Evolutionary conservation across 37 sponge, comb jelly and placozoan species (phyloP).

Genomic region (Agelas oroides): DNA sequence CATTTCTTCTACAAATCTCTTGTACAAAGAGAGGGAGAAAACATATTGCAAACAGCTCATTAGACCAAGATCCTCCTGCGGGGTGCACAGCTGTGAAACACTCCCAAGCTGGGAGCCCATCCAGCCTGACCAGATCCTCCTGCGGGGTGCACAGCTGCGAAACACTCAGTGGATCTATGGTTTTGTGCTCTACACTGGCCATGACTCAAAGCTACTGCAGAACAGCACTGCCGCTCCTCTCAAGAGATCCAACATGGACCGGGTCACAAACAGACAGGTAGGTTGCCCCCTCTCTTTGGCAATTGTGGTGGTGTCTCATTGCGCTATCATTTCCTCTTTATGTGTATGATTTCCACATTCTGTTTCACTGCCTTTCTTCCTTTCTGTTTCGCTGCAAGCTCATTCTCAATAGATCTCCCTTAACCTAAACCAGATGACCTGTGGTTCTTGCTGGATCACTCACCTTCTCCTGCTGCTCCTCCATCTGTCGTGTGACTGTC

Average conservation of each 20-base stretch:
- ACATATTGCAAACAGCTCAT: too few species aligned
- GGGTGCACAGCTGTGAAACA: slow-evolving; percentile 85
- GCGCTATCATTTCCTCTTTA: not conserved
- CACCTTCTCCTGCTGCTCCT: too few species aligned
- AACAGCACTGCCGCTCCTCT: slow-evolving; percentile 72
- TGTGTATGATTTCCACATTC: too few species aligned
- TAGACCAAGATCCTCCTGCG: slow-evolving; percentile 76
- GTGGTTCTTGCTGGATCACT: too few species aligned
- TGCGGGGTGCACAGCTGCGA: slow-evolving; percentile 80
- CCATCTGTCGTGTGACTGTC: too few species aligned
- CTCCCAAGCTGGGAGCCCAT: slow-evolving; percentile 69
- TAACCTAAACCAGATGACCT: too few species aligned
- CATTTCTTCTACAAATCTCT: too few species aligned
- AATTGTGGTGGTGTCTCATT: too few species aligned
- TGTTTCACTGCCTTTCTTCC: too few species aligned
- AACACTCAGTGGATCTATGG: slow-evolving; percentile 81
- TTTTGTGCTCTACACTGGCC: slow-evolving; percentile 84
- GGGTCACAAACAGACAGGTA: slow-evolving; percentile 81
- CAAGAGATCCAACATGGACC: slow-evolving; percentile 84
- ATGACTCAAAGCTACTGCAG: slow-evolving; percentile 83
- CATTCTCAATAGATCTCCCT: too few species aligned
- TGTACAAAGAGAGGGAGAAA: too few species aligned
- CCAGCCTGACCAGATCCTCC: slow-evolving; percentile 67
- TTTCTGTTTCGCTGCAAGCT: too few species aligned
- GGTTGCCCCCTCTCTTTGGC: not conserved